Base-by-base conservation (phyloP, 2,797 vertebrate genomes). In the Melanotaenia boesemani region DNA sequence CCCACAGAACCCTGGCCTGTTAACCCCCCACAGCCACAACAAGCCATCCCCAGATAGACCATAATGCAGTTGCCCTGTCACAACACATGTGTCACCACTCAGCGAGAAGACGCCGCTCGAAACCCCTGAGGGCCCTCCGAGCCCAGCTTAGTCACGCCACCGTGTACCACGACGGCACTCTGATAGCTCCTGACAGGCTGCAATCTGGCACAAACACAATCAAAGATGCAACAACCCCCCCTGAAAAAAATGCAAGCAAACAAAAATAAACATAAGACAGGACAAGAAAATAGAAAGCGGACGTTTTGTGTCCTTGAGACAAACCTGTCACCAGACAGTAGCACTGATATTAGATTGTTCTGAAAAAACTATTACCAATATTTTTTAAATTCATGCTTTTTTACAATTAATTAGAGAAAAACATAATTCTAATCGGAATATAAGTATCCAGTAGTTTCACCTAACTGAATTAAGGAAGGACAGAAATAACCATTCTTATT, bases 11-110 rank as follows among this genome's bases (percentile, higher is more conserved):
- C 67, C n/a, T 48, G 79, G 76, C 80, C 81, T 30, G 65, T 79
- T 77, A 81, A 81, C 84, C 84, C 84, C 84, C 85, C 79, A 56
- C 77, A 79, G 80, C 77, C 84, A 84, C 85, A 88, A 77, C 83
- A 84, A 75, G 74, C 76, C 57, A n/a, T 83, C 72, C 73, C 59
- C 80, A 63, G 76, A 85, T 75, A 69, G 74, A 70, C 67, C 74
- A 60, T 74, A 84, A 79, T 62, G 84, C 76, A 63, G 69, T 63
- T 28, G 64, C 81, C 72, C 75, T 86, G 88, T 89, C 85, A 86
- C 78, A 88, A 87, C 88, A 87, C 80, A 85, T 84, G 86, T 90
- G 88, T 88, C 86, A 86, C 76, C 78, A 26, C 81, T 86, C 86
- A 72, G 77, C 72, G 48, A 68, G 81, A 70, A 57, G 72, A 83